Evolutionary conservation across 2,113 vertebrate genomes (phyloP).

Genomic region (Eptatretus burgeri): DNA sequence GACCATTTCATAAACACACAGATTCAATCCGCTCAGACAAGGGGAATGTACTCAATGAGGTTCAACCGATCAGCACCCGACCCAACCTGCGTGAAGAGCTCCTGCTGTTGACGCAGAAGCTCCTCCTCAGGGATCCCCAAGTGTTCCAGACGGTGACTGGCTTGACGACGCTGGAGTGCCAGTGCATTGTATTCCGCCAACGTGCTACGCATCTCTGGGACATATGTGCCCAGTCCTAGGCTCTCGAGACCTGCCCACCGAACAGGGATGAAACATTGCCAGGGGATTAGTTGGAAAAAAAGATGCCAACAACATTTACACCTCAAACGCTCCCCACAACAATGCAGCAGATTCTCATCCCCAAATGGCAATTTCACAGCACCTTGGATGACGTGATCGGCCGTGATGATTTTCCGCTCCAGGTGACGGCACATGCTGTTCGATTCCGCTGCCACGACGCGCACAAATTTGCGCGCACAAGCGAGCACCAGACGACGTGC

Average conservation of each 20-base stretch:
- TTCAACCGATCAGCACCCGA: too few relatives aligned
- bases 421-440: constrained; percentile 98
- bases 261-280: not conserved
- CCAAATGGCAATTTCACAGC: constrained; percentile 10
- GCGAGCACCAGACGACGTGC: constrained; percentile 85
- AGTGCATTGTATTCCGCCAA: constrained; percentile 97
- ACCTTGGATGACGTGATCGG: constrained; percentile 94
- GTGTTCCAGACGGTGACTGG: constrained; percentile 79
- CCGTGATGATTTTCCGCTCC: constrained; percentile 93
- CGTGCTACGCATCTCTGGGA: constrained; percentile 88
- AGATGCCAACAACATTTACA: too few relatives aligned
- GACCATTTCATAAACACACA: too few relatives aligned
- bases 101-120: constrained; percentile 75
- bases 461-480: constrained; percentile 96
- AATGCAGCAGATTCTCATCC: too few relatives aligned
- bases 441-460: constrained; percentile 84
- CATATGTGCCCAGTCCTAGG: constrained; percentile 84
- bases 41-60: too few relatives aligned
- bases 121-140: constrained; percentile 93
- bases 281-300: too few relatives aligned
- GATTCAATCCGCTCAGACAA: too few relatives aligned
- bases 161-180: constrained; percentile 84
- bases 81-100: constrained; percentile 87
- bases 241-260: constrained; percentile 52
- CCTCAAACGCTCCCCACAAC: not conserved